These are phyloP conservation scores for Drosophila infuscata DNA, from an alignment of 2,888 invertebrate species.

Conservation along the genomic window DNA sequence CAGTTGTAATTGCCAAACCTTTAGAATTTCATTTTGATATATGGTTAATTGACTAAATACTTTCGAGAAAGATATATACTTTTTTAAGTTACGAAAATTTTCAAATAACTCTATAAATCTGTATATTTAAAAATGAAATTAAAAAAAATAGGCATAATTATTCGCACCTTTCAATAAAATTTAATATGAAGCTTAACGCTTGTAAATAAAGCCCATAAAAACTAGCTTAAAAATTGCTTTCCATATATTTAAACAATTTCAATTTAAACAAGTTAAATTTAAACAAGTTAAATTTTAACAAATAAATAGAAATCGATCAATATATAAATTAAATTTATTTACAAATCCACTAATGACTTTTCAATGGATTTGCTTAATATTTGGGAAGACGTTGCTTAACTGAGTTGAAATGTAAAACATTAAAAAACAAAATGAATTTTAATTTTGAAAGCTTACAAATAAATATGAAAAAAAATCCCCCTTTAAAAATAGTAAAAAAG, in stretches of 20 bases:
- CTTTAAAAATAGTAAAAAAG: background rate
- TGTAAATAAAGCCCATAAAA: background rate
- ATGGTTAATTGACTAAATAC: background rate
- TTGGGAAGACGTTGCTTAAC: constrained; percentile 3
- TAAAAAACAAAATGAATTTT: constrained; percentile 17
- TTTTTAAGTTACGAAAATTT: background rate
- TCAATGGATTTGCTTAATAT: constrained; percentile 9
- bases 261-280: background rate
- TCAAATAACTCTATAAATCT: background rate
- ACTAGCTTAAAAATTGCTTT: background rate
- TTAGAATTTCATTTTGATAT: background rate
- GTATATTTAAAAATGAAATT: background rate
- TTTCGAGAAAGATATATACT: background rate
- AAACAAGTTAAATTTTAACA: too few species aligned
- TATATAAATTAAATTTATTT: background rate
- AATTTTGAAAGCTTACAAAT: constrained; percentile 1
- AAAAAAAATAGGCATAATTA: background rate
- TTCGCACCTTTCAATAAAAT: background rate
- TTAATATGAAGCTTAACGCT: background rate
- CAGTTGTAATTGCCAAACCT: background rate
- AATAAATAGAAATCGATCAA: background rate
- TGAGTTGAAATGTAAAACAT: constrained; percentile 5
- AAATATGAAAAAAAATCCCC: constrained; percentile 6
- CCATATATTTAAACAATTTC: background rate
- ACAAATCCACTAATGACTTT: background rate